Percentiles rank a stretch among this genome's conserved stretches.
Evolutionary conservation across 64 coral and sea anemone genomes (phyloP).

Genomic region (Stichodactyla helianthus): DNA sequence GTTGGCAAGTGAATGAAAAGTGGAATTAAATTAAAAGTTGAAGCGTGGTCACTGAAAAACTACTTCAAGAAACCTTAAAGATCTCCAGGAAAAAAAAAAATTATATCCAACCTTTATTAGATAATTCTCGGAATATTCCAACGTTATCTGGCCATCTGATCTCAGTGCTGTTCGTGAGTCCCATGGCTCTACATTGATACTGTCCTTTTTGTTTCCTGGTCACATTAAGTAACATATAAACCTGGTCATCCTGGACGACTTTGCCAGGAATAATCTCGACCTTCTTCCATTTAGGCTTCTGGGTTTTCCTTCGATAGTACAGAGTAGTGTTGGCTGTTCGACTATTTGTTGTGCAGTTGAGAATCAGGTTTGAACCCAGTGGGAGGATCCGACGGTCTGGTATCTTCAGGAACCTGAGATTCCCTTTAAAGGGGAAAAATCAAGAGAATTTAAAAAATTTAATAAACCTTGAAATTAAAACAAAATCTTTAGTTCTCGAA

Average conservation of each 20-base stretch:
- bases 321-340: not conserved
- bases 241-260: not conserved
- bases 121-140: not conserved
- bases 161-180: not conserved
- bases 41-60: too few relatives aligned
- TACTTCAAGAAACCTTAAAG: not conserved
- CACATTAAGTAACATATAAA: not conserved
- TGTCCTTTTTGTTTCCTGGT: not conserved
- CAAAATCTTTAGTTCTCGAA: too few relatives aligned
- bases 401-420: not conserved
- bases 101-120: not conserved
- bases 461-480: not conserved
- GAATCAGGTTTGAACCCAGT: not conserved
- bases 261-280: not conserved
- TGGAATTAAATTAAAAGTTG: too few relatives aligned
- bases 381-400: not conserved
- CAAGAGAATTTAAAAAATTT: not conserved
- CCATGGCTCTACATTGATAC: not conserved
- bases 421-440: not conserved
- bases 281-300: not conserved
- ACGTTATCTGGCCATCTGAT: not conserved
- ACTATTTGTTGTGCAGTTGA: constrained; percentile 5
- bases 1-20: too few relatives aligned
- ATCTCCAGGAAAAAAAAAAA: not conserved
- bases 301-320: not conserved